Evolutionary conservation across 2,797 vertebrate genomes (phyloP), one percentile per base, ranked within the genome.

Genomic region (Phrynocephalus guinanensis): DNA sequence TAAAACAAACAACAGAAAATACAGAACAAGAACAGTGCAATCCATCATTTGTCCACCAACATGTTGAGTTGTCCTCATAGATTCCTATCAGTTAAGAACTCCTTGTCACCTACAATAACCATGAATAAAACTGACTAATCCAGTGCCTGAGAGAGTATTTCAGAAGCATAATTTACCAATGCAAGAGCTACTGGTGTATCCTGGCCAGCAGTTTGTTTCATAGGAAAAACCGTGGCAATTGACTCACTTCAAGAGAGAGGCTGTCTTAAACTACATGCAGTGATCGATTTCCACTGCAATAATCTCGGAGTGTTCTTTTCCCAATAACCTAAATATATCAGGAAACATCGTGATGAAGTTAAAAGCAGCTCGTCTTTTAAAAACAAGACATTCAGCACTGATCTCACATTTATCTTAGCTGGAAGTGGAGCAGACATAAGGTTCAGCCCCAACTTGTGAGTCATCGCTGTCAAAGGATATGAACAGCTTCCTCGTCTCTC

Each of bases 381-480:
- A 85, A 88, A 73, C 84, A 88, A 93, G n/a, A 28, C 7, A 4
- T 16, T 10, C 33, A 16, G 16, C 16, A 28, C 26, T 95, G 88
- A 76, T 67, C 83, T 94, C 92, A 91, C 92, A 93, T 95, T 95
- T 94, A 95, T 96, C 92, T 89, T 93, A 94, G 87, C 52, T 92
- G 93, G 88, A 86, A 94, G 93, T 95, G 92, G 95, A 96, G 95
- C 94, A 96, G 5, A 95, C 93, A 96, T 95, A 91, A 95, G 88
- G 72, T 67, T 87, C 91, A 81, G 84, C 84, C 22, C 11, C 88
- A 93, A 88, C 91, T 92, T 90, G 85, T 96, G 96, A 96, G 86
- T 96, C 96, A 97, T 93, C 28, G 0, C 88, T 96, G 94, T 93
- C 92, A 83, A 78, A 95, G 87, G 87, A 96, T 92, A 94, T 92